Evolutionary conservation across 2,888 invertebrate species (phyloP), one percentile per base, ranked within the genome.

Genomic region (Lepidochitona cinerea): DNA sequence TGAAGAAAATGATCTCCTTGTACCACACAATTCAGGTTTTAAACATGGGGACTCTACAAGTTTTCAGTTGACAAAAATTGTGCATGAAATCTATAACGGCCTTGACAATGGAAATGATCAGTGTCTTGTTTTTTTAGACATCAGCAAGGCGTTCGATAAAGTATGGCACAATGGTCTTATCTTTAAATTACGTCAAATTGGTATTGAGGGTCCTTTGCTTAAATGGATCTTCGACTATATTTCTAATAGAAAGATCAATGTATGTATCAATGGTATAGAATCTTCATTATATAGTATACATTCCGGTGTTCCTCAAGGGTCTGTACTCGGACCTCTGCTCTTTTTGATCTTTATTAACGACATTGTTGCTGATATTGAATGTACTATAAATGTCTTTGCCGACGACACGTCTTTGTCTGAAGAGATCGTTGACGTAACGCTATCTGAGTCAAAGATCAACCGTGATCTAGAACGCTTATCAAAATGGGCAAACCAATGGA

Each of bases 261-360:
- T 73, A 6, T 36, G 59, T 41, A 26, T 68, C 26, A 59, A 52
- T 35, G 54, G 54, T 14, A 6, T 32, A 7, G 0, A n/a, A 2
- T 72, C 72, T 18, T 18, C 29, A 1, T 33, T 3, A 36, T 26
- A 4, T 29, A 18, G 23, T 18, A 23, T 54, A 33, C 54, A 36
- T 0, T 18, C 72, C 18, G 69, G 69, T 2, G 68, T 41, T 37
- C 69, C 64, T 18, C 69, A 69, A 12, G 69, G 69, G 23, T 68
- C 0, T 29, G 52, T 72, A 14, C 18, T 65, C 26, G 73, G 68
- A 18, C 73, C 69, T 12, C 3, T 68, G 18, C 12, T 69, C 14
- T 59, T 69, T 68, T 37, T 54, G 23, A 12, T 73, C 26, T 73
- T 49, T 72, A 68, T 72, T 35, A 71, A 68, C 54, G 72, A 68